phyloP scores from a whole-genome alignment of 2,113 vertebrate species.

The Upupa epops region DNA sequence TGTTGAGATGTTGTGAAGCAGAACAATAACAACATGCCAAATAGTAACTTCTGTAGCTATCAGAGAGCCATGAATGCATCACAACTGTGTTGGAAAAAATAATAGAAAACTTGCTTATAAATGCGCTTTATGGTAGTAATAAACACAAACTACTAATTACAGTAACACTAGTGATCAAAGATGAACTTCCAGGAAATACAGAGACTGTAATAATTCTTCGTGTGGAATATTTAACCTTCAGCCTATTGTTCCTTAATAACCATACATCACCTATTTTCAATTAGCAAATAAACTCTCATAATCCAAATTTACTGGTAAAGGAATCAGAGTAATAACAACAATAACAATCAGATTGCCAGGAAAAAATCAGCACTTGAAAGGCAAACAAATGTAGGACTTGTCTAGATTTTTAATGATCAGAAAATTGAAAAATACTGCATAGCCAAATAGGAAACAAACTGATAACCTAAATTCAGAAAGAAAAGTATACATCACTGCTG shows the following conservation, averaged over 20 bases:
- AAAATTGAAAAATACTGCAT: not conserved
- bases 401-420: not conserved
- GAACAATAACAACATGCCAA: not conserved
- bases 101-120: not conserved
- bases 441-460: not conserved
- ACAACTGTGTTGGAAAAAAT: not conserved
- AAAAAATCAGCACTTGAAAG: not conserved
- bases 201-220: not conserved
- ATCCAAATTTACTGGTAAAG: not conserved
- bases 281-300: not conserved
- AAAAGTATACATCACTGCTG: not conserved
- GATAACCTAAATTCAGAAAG: not conserved
- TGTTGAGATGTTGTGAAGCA: not conserved
- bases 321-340: not conserved
- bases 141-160: not conserved
- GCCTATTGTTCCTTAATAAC: not conserved
- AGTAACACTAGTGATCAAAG: not conserved
- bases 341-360: not conserved
- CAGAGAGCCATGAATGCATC: not conserved
- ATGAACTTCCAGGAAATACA: not conserved
- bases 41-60: not conserved
- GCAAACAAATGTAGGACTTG: not conserved
- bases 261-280: not conserved
- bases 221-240: not conserved
- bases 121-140: not conserved